Evolutionary conservation across 2,888 invertebrate species (phyloP).

Genomic region (Dicyrtomina minuta): DNA sequence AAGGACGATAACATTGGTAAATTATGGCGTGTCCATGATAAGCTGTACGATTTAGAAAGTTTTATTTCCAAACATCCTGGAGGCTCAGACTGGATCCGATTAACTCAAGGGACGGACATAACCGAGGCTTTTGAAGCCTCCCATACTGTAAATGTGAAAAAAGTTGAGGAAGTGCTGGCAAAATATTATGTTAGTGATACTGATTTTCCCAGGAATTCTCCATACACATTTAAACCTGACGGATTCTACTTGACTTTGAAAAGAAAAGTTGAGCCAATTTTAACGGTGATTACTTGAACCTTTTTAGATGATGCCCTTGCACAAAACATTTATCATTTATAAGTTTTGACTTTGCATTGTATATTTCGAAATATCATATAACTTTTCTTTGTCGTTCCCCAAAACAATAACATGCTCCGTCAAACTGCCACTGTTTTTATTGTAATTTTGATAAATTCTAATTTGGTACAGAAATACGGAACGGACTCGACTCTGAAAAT

Average conservation of each 20-base stretch:
- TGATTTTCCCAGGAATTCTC: conserved; percentile 51
- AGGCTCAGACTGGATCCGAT: conserved; percentile 70
- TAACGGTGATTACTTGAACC: conserved; percentile 35
- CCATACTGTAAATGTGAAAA: conserved; percentile 53
- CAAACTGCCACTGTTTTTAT: too few species aligned
- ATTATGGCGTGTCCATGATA: conserved; percentile 75
- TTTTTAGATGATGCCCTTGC: not conserved
- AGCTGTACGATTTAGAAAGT: conserved; percentile 78
- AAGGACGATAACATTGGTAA: conserved; percentile 72
- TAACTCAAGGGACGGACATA: conserved; percentile 55
- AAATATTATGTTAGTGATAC: conserved; percentile 51
- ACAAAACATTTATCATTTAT: too few species aligned
- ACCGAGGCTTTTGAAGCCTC: conserved; percentile 56
- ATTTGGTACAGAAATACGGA: conserved; percentile 47
- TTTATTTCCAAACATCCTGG: conserved; percentile 84
- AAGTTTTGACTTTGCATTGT: not conserved
- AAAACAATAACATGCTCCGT: too few species aligned
- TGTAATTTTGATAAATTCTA: not conserved
- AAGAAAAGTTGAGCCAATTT: conserved; percentile 42
- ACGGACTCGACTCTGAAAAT: conserved; percentile 46
- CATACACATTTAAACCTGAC: conserved; percentile 53
- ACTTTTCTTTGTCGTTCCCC: too few species aligned
- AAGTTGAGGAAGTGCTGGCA: conserved; percentile 43
- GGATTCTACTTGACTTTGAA: conserved; percentile 55
- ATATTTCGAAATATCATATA: not conserved